Evolutionary conservation across 2,888 invertebrate species (phyloP).

Genomic region (Andricus curvator): DNA sequence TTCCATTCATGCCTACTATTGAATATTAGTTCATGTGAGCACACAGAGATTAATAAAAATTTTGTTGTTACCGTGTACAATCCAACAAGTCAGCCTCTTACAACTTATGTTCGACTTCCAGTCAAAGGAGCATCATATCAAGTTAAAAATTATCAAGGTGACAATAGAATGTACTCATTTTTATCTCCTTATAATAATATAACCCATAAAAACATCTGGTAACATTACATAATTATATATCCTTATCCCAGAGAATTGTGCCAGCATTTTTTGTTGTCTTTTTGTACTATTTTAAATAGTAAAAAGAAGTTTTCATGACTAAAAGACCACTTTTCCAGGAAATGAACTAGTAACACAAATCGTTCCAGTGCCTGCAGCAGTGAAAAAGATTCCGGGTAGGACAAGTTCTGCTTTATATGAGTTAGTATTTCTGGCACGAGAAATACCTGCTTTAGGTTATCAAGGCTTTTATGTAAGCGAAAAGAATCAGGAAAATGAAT

Average conservation of each 20-base stretch:
- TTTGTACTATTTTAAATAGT: no score
- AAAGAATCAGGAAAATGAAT: constrained; percentile 40
- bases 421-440: constrained; percentile 83
- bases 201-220: no score
- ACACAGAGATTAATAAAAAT: constrained; percentile 81
- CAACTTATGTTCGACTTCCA: constrained; percentile 82
- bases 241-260: no score
- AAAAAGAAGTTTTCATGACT: no score
- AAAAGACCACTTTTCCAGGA: constrained; percentile 71
- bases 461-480: constrained; percentile 81
- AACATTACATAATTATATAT: not conserved
- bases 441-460: constrained; percentile 84
- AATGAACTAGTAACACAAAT: constrained; percentile 81
- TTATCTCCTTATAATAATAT: no score
- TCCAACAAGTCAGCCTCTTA: constrained; percentile 83
- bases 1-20: constrained; percentile 81
- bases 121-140: constrained; percentile 80
- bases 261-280: no score
- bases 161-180: no score
- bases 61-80: constrained; percentile 91
- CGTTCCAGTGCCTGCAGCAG: constrained; percentile 81
- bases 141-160: constrained; percentile 84
- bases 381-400: constrained; percentile 82
- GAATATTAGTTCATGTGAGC: constrained; percentile 87
- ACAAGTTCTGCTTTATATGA: constrained; percentile 83